A percentile compares a stretch with the other conserved stretches of the same genome.
Conservation (phyloP, 2,113 vertebrate genomes). For the Enhydra lutris region DNA sequence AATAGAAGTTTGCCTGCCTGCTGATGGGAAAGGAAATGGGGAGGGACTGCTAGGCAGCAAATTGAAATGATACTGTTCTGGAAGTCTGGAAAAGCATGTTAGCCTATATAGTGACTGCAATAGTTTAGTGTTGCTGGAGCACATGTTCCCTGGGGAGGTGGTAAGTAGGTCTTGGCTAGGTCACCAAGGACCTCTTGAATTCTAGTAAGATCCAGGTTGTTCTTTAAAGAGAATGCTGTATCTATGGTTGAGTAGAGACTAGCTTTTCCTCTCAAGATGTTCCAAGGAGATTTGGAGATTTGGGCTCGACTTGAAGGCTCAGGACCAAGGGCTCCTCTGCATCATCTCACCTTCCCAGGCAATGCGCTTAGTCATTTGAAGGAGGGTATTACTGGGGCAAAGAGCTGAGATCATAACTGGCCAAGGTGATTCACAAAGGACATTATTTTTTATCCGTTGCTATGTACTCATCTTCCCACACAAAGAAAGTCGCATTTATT, state of each 20-base stretch:
- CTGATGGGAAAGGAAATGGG: neutral
- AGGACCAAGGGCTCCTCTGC: neutral
- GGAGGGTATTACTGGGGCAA: neutral
- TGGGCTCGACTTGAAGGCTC: neutral
- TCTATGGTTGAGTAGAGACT: neutral
- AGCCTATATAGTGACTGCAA: neutral
- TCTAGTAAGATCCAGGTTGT: neutral
- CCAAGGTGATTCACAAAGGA: slow-evolving; percentile 33
- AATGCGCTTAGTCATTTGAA: neutral
- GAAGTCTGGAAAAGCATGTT: neutral
- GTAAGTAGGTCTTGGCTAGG: neutral
- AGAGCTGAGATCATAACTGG: slow-evolving; percentile 40
- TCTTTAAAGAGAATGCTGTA: neutral
- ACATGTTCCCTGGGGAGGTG: accelerated
- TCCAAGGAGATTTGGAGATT: neutral
- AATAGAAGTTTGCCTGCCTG: neutral
- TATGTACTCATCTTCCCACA: slow-evolving; percentile 15
- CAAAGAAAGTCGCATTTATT: slow-evolving; percentile 12
- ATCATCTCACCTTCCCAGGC: neutral
- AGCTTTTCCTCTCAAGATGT: neutral
- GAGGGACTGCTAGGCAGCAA: neutral
- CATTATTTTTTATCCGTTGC: slow-evolving; percentile 37
- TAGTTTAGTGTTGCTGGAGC: neutral
- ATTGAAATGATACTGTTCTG: neutral
- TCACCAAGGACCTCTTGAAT: neutral